Conservation (phyloP, 2,888 invertebrate species). For the Ctenicera cuprea region DNA sequence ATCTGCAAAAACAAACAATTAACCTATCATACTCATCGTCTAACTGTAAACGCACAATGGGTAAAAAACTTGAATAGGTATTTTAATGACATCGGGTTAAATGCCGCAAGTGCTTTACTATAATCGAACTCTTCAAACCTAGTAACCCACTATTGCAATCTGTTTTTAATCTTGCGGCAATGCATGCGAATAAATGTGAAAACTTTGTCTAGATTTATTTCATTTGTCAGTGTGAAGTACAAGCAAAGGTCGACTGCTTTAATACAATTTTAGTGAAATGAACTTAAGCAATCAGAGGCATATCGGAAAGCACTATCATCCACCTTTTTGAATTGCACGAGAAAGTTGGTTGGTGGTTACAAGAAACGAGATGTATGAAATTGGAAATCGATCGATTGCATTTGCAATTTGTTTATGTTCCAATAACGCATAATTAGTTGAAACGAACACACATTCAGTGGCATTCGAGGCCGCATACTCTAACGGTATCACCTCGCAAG, state of each 20-base stretch:
- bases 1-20: slow-evolving; percentile 38
- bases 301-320: no score
- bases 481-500: slow-evolving; percentile 56
- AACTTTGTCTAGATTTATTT: neutral
- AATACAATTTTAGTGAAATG: slow-evolving; percentile 1
- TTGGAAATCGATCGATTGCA: slow-evolving; percentile 25
- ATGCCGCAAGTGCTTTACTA: slow-evolving; percentile 35
- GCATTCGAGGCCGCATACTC: slow-evolving; percentile 55
- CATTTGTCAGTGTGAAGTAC: neutral
- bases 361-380: slow-evolving; percentile 21
- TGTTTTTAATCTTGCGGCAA: neutral
- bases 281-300: slow-evolving; percentile 12
- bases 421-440: slow-evolving; percentile 39
- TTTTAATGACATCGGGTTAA: slow-evolving; percentile 38
- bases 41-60: neutral
- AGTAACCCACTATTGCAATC: slow-evolving; percentile 45
- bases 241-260: neutral
- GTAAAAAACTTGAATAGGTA: slow-evolving; percentile 21
- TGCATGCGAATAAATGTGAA: slow-evolving; percentile 9
- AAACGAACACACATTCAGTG: slow-evolving; percentile 44
- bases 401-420: slow-evolving; percentile 24
- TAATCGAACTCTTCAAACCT: slow-evolving; percentile 42
- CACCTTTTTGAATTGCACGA: slow-evolving; percentile 10
- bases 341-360: slow-evolving; percentile 17
- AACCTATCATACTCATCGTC: neutral